These are phyloP conservation scores for Nowickia ferox DNA, from an alignment of 2,888 invertebrate genomes.

Conservation along the genomic window DNA sequence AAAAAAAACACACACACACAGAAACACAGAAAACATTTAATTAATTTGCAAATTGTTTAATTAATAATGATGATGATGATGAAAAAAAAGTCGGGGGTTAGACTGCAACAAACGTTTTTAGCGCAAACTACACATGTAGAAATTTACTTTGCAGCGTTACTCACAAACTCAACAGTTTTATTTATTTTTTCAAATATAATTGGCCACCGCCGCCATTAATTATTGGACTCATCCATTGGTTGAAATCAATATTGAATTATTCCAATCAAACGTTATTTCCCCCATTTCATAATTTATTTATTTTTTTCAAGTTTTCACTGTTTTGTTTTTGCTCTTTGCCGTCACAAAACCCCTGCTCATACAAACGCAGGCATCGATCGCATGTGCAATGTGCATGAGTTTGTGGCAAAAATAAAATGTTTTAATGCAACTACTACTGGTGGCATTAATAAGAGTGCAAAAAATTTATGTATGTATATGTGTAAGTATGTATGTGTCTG, in stretches of 20 bases:
- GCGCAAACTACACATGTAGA: not conserved
- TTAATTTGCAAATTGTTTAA: slow-evolving; percentile 69
- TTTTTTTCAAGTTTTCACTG: slow-evolving; percentile 1
- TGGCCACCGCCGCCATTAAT: slow-evolving; percentile 70
- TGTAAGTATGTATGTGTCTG: not conserved
- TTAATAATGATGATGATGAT: slow-evolving; percentile 60
- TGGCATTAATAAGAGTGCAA: slow-evolving; percentile 5
- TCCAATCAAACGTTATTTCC: slow-evolving; percentile 67
- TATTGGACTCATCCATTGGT: slow-evolving; percentile 67
- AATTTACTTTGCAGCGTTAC: not conserved
- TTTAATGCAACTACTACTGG: slow-evolving; percentile 16
- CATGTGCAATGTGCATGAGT: slow-evolving; percentile 16
- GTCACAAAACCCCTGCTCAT: slow-evolving; percentile 38
- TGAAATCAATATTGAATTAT: slow-evolving; percentile 72
- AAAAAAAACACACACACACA: not conserved
- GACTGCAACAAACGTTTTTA: slow-evolving; percentile 16
- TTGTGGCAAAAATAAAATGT: slow-evolving; percentile 31
- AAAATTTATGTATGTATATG: not conserved
- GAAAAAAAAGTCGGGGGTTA: slow-evolving; percentile 56
- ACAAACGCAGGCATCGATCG: not conserved
- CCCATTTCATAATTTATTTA: slow-evolving; percentile 39
- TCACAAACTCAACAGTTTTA: slow-evolving; percentile 28
- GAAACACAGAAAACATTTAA: slow-evolving; percentile 61
- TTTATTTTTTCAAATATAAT: slow-evolving; percentile 50
- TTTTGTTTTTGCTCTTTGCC: slow-evolving; percentile 56